Base-by-base conservation (phyloP, 2,888 invertebrate genomes). In the Pristionchus japonicus region DNA sequence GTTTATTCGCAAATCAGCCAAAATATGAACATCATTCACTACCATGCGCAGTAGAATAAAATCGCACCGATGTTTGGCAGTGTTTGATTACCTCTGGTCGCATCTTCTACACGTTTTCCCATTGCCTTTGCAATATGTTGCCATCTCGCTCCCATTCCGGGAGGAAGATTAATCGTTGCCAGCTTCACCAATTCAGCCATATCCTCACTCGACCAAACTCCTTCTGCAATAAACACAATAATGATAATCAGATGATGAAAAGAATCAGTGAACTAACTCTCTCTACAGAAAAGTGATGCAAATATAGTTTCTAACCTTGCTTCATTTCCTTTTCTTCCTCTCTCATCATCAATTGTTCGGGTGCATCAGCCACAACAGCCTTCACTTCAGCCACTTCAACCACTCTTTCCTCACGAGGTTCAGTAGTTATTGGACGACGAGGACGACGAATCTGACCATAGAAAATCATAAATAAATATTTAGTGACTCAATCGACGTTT, bases 81-180 rank as follows among this genome's bases (percentile, higher is more conserved):
- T 87, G 77, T 43, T 80, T 87, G 80, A 87, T 77, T 80, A 27
- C 80, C 87, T 34, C 80, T 1, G 80, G 87, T 87, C 2, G 80
- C 87, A 80, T 87, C 87, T n/a, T 87, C 87, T 2, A 87, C 87
- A 87, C 27, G 77, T 37, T 80, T 87, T 52, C 87, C 87, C 77
- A 87, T 34, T n/a, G 57, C 87, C 67, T 70, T 67, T 17, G 86
- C 47, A 11, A 86, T 70, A 47, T 86, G 86, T 23, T 67, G 67
- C 86, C 86, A 86, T 86, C 86, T 43, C n/a, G 23, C 37, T 23
- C 67, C 77, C 40, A 97, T 96, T 2, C 98, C 98, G 0, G 97
- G 97, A 0, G 98, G 98, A 95, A 96, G 97, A 95, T 97, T 98
- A 94, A 97, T 97, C 40, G 95, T 94, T 93, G 94, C 88, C 77